Conservation (phyloP, 23 tunicate species). For the Ciona savignyi region DNA sequence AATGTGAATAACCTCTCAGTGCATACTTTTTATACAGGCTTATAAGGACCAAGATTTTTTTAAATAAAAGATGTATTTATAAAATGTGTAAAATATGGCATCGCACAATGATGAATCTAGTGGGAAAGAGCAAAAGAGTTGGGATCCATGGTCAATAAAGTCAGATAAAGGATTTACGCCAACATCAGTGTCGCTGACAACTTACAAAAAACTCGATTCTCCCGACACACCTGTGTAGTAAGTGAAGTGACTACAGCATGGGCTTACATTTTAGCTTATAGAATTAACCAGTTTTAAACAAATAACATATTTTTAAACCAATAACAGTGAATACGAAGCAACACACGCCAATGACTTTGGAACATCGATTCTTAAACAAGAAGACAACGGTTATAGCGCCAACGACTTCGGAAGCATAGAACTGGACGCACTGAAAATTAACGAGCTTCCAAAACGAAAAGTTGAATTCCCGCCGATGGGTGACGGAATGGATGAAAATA, state of each 20-base stretch:
- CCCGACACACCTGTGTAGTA: not conserved
- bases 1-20: too few relatives aligned
- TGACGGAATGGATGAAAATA: not conserved
- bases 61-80: too few relatives aligned
- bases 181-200: not conserved
- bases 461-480: constrained; percentile 9
- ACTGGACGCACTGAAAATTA: not conserved
- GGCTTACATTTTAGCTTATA: too few relatives aligned
- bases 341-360: not conserved
- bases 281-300: too few relatives aligned
- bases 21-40: too few relatives aligned
- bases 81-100: too few relatives aligned
- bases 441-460: not conserved
- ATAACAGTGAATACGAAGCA: not conserved
- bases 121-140: not conserved
- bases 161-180: not conserved
- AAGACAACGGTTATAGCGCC: not conserved
- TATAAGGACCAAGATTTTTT: too few relatives aligned
- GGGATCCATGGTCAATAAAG: not conserved
- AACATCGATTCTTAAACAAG: not conserved
- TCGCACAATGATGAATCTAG: not conserved
- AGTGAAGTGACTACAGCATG: too few relatives aligned
- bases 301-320: not conserved
- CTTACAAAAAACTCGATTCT: not conserved
- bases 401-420: not conserved